Evolutionary conservation across 2,113 vertebrate genomes (phyloP).

Genomic region (Rhynchomys soricoides): DNA sequence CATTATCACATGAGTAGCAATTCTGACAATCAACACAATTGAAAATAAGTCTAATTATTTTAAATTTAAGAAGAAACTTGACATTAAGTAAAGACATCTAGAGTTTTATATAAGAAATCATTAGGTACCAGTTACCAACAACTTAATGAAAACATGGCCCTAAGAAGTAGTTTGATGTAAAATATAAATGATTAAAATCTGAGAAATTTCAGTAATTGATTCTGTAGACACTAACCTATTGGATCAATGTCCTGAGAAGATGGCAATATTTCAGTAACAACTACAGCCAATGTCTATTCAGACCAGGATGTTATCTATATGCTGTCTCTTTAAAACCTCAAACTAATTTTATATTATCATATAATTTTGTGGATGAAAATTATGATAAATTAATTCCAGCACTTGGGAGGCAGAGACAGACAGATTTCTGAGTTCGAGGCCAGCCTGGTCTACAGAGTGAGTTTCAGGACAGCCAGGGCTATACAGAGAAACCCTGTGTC

Average conservation of each 20-base stretch:
- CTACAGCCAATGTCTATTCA: background rate
- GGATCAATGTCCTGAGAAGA: background rate
- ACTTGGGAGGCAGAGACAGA: too few species aligned
- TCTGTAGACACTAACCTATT: background rate
- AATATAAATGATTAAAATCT: background rate
- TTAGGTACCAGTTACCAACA: background rate
- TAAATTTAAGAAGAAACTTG: conserved; percentile 15
- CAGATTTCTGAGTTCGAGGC: too few species aligned
- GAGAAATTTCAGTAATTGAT: background rate
- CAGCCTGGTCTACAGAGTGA: too few species aligned
- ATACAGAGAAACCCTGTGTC: too few species aligned
- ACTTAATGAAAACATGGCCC: background rate
- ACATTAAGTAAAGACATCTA: background rate
- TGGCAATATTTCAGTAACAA: conserved; percentile 8
- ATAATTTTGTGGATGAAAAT: background rate
- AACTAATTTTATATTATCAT: background rate
- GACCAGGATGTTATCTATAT: background rate
- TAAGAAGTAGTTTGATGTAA: background rate
- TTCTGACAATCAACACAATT: background rate
- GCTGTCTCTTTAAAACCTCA: background rate
- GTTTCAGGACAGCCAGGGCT: too few species aligned
- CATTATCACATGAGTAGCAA: background rate
- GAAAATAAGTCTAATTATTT: background rate
- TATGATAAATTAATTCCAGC: too few species aligned
- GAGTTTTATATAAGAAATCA: conserved; percentile 5